Evolutionary conservation across 1,140 invertebrate species (phyloP).

Genomic region (Drosophila ercepeae): DNA sequence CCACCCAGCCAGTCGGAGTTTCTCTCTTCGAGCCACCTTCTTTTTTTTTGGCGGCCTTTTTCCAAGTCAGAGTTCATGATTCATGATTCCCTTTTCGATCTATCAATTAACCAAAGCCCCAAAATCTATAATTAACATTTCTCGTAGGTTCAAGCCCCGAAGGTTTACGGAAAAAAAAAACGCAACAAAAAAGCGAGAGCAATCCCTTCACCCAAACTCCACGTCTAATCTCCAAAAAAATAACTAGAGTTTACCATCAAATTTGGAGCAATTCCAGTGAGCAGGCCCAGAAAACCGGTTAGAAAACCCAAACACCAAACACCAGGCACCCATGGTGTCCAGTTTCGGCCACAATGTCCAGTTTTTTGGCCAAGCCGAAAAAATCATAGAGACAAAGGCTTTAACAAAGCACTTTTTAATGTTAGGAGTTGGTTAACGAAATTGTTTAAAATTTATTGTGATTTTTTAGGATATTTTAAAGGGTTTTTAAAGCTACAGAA

Average conservation of each 20-base stretch:
- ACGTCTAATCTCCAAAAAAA: constrained; percentile 34
- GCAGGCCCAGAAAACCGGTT: constrained; percentile 5
- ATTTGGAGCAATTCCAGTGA: constrained; percentile 36
- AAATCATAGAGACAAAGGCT: neutral
- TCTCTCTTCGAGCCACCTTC: constrained; percentile 1
- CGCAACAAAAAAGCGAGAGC: neutral
- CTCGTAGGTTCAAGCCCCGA: constrained; percentile 26
- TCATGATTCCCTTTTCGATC: constrained; percentile 6
- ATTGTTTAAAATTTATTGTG: too few species aligned
- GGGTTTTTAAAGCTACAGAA: too few species aligned
- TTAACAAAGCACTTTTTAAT: neutral
- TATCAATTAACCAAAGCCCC: constrained; percentile 35
- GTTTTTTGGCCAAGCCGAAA: constrained; percentile 11
- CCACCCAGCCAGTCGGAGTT: constrained; percentile 1
- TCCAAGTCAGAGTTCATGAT: constrained; percentile 42
- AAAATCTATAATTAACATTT: constrained; percentile 28
- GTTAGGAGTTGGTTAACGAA: neutral
- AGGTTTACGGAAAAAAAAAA: neutral
- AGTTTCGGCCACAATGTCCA: constrained; percentile 1
- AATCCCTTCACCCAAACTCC: constrained; percentile 14
- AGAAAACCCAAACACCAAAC: constrained; percentile 13
- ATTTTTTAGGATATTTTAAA: too few species aligned
- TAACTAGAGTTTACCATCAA: constrained; percentile 16
- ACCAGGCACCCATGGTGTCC: constrained; percentile 25
- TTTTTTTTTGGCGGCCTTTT: constrained; percentile 39